Evolutionary conservation across 2,888 invertebrate species (phyloP), one percentile per base, ranked within the genome.

Genomic region (Eupithecia abbreviata): DNA sequence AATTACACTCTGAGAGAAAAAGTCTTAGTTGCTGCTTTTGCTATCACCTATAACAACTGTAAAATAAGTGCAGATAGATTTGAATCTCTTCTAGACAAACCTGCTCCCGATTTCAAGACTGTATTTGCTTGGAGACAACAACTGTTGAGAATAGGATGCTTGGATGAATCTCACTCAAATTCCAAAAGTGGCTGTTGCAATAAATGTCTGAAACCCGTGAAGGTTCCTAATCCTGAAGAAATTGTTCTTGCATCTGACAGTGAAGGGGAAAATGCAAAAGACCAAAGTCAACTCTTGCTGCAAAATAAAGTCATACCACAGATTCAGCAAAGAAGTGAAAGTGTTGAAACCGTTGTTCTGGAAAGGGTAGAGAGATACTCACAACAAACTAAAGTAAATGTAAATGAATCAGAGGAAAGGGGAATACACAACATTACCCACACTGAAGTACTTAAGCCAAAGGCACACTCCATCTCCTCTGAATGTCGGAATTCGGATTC

Each of bases 31-130:
- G 94, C 95, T 76, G 94, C 95, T 62, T 92, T 88, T 88, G 94
- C 95, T 49, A 89, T 95, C 81, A 90, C 89, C 30, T 92, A 93
- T 79, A 92, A 91, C 78, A 95, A 95, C 77, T 95, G 95, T 80
- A 93, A 90, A 88, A 89, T 91, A n/a, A 92, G 90, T 72, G 88
- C 92, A 72, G 89, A 91, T 0, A 92, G 89, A 82, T 95, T 95
- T 91, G 91, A 94, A 85, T 79, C 86, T 55, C 65, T 88, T 12
- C 93, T 86, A 87, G 91, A 92, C 72, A 95, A 95, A 86, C 93
- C 93, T 65, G 94, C 95, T 72, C 95, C 95, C 66, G 94, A 95
- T 84, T 94, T 92, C 77, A 91, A 94, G 84, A 95, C 94, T 67
- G 93, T 95, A 79, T 95, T 93, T 90, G 86, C 87, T 51, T 95